Base-by-base conservation (phyloP, 1,140 invertebrate species). In the Sipha flava region DNA sequence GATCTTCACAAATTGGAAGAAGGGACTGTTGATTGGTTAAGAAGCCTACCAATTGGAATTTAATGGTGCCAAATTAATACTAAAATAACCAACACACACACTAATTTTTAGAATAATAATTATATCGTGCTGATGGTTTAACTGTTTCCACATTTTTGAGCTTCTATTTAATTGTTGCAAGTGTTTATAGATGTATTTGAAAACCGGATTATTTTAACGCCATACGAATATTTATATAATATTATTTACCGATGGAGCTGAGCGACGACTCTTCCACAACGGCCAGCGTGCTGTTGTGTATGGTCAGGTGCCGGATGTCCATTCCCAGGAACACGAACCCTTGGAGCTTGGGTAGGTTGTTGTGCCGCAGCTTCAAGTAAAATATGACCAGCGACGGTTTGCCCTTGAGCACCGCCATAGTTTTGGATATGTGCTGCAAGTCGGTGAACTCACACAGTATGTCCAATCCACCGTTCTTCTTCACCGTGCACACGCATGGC, bases 391-490 rank as follows among this genome's bases (percentile, higher is more conserved):
- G 88, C 26, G 82, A 82, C 18, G 86, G 84, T 83, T 90, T 90
- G 54, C 90, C 90, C 82, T 93, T 93, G 0, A 95, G 87, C 1
- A 88, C 89, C 80, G 89, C 89, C 92, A 95, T 94, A 0, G 92
- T 91, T 84, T 89, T 64, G 40, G 83, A 95, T 93, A 82, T 93
- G 90, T 40, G 87, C 47, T 73, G 77, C 21, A 79, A 26, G 31
- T 81, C 92, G 12, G 92, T 94, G 81, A 90, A 91, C 86, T 95
- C 93, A 87, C 94, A 95, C 29, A 93, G 87, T 54, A 96, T 90
- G 84, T 95, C 94, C 81, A 96, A 87, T 7, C 94, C 94, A 10
- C 94, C 94, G 82, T 92, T 92, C 84, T 93, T 94, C 86, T 95
- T 95, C 64, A 94, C 90, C 62, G 87, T 89, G 84, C 94, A 96